Conservation (phyloP, 2,113 vertebrate species). For the Eleginops maclovinus region DNA sequence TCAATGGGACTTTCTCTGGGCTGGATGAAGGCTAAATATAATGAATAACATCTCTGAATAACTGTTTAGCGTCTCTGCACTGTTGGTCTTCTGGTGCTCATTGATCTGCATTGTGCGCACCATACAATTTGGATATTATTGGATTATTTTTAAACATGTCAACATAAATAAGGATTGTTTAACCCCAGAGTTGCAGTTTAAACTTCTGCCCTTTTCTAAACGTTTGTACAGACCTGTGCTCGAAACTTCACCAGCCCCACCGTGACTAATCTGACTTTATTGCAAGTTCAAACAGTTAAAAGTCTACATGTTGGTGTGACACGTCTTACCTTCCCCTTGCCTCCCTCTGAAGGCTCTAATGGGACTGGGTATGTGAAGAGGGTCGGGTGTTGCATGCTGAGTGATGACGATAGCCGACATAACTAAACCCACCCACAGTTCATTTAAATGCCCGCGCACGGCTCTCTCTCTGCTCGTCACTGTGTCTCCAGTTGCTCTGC, state of each 20-base stretch:
- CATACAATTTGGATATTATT: background rate
- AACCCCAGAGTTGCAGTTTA: background rate
- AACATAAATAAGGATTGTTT: background rate
- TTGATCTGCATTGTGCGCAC: background rate
- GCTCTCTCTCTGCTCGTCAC: slow-evolving; percentile 80
- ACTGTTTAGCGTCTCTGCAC: background rate
- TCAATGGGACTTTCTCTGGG: background rate
- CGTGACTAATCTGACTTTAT: background rate
- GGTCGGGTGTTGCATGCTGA: slow-evolving; percentile 51
- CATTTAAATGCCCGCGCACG: slow-evolving; percentile 85
- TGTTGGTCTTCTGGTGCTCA: background rate
- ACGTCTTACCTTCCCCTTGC: background rate
- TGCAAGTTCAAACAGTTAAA: background rate
- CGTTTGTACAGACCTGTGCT: background rate
- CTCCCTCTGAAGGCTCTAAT: slow-evolving; percentile 3
- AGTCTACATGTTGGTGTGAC: background rate
- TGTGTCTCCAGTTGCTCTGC: slow-evolving; percentile 74
- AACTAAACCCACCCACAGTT: slow-evolving; percentile 85
- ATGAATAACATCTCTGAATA: background rate
- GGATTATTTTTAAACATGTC: background rate
- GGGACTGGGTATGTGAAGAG: slow-evolving; percentile 19
- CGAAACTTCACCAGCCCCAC: background rate
- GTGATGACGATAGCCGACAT: slow-evolving; percentile 72
- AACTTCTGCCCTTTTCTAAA: background rate
- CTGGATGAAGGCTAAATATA: slow-evolving; percentile 2